Evolutionary conservation across 2,888 invertebrate genomes (phyloP).

Genomic region (Phaonia tiefii): DNA sequence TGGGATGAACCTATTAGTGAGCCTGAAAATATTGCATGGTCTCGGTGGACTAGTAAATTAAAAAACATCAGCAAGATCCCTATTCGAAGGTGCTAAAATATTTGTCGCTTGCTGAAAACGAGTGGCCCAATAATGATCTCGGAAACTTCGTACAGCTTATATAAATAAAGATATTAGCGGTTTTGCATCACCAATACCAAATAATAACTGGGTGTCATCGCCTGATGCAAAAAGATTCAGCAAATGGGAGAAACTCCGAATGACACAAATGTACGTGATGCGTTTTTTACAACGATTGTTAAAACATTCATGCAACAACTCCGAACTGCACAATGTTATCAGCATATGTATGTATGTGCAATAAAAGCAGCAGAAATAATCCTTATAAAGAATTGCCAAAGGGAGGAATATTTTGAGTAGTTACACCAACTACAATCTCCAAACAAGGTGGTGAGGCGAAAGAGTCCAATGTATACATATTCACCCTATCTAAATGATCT

Average conservation of each 20-base stretch:
- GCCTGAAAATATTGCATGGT: constrained; percentile 60
- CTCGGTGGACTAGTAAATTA: too few species aligned
- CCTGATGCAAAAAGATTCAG: not conserved
- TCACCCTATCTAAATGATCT: too few species aligned
- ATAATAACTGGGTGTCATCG: not conserved
- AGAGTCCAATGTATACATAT: too few species aligned
- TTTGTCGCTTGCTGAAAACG: not conserved
- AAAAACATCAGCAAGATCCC: too few species aligned
- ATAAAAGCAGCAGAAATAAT: not conserved
- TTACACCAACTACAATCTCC: not conserved
- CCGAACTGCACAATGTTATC: not conserved
- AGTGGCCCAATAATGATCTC: constrained; percentile 29
- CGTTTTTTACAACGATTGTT: not conserved
- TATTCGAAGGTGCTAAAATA: too few species aligned
- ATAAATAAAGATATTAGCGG: not conserved
- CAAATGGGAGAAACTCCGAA: not conserved
- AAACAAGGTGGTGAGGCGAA: too few species aligned
- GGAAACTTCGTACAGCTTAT: not conserved
- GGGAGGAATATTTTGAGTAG: not conserved
- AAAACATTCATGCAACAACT: not conserved
- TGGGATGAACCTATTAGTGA: not conserved
- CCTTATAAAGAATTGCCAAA: not conserved
- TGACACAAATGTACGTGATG: not conserved
- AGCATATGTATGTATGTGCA: not conserved
- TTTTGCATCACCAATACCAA: not conserved